Base-by-base conservation (phyloP, 2,888 invertebrate species). In the Cantharis nigra region DNA sequence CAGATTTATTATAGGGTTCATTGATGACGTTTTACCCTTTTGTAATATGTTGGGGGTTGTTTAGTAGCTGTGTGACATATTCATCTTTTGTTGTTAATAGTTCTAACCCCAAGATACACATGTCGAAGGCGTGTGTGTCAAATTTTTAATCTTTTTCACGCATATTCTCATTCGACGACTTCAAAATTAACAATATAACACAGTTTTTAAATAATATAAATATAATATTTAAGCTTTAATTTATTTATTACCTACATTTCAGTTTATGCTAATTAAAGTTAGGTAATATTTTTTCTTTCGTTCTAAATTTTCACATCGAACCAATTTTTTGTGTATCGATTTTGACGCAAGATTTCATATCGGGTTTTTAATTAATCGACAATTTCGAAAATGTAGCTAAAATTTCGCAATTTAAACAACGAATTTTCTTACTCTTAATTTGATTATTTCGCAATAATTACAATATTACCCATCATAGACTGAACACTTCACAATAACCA, bases 1-100 rank as follows among this genome's bases (percentile, higher is more conserved):
- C 88, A 87, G 87, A 87, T 88, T 87, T 87, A 86, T 86, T 85
- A 84, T 84, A 84, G 84, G 83, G 83, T 83, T 84, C 83, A 83
- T 83, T 84, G 80, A 75, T 75, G 73, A 79, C 75, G 78, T 75
- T 84, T 83, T 81, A 81, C 79, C 80, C 81, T 71, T n/a, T 82
- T 81, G 81, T 81, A 81, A 82, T 79, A 82, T 82, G 81, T 84
- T 84, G 84, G 82, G 83, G 83, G 83, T 81, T 83, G 82, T 81
- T 82, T 80, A 78, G 83, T 81, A 83, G 82, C 82, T 78, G 81
- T 81, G 79, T 82, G 84, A 85, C 86, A 85, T 85, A 84, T 86
- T 87, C 84, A 84, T 85, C 83, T 81, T 83, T 84, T 85, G 82
- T 85, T 80, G 82, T 81, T 85, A 85, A 85, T 85, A 81, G 83